Conservation (phyloP, 2,888 invertebrate species). For the Trissolcus japonicus region DNA sequence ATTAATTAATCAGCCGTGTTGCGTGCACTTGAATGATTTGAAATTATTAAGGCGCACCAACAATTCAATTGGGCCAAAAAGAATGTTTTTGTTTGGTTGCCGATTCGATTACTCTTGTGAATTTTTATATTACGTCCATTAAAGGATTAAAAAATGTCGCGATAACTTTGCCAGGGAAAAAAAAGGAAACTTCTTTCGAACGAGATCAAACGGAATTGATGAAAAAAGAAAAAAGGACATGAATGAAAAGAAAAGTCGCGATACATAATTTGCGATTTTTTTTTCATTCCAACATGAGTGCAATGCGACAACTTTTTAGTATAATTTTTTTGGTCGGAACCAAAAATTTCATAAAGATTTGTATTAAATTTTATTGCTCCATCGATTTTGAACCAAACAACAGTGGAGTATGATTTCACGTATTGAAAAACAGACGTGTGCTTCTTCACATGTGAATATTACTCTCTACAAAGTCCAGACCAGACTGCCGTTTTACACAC, state of each 20-base stretch:
- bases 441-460: slow-evolving; percentile 23
- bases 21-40: neutral
- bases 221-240: too few relatives aligned
- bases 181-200: too few relatives aligned
- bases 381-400: slow-evolving; percentile 26
- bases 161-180: too few relatives aligned
- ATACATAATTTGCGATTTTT: too few relatives aligned
- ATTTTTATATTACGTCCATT: too few relatives aligned
- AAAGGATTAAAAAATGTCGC: too few relatives aligned
- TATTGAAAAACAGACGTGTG: slow-evolving; percentile 21
- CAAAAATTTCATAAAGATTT: neutral
- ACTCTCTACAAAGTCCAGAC: slow-evolving; percentile 15
- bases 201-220: too few relatives aligned
- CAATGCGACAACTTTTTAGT: slow-evolving; percentile 1
- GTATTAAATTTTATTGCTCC: slow-evolving; percentile 13
- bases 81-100: too few relatives aligned
- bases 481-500: slow-evolving; percentile 25
- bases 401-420: slow-evolving; percentile 10
- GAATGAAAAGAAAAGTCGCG: too few relatives aligned
- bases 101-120: too few relatives aligned
- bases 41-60: too few relatives aligned
- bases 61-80: too few relatives aligned
- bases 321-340: neutral
- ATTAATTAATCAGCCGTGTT: slow-evolving; percentile 4
- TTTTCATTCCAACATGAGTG: neutral